Conservation (phyloP, 2,113 vertebrate species). For the Cricetomys ansorgei region DNA sequence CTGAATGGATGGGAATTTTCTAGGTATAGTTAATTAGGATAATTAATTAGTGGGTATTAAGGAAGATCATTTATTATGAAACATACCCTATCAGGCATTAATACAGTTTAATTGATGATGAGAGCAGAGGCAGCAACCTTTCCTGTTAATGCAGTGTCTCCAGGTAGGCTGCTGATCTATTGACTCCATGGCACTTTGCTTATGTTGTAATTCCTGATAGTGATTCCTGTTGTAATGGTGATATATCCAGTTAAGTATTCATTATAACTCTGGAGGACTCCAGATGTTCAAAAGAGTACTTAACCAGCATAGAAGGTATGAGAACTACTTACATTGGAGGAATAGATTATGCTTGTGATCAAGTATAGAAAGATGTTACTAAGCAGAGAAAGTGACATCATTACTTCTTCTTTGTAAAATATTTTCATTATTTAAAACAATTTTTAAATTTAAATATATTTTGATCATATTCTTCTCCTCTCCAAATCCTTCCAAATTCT, state of each 20-base stretch:
- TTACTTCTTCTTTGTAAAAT: background rate
- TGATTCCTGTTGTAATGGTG: conserved; percentile 67
- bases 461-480: background rate
- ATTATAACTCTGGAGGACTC: conserved; percentile 48
- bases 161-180: background rate
- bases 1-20: conserved; percentile 43
- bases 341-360: background rate
- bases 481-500: background rate
- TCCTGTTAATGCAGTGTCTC: background rate
- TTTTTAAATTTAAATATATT: background rate
- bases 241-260: conserved; percentile 60
- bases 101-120: conserved; percentile 56
- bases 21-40: conserved; percentile 49
- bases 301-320: conserved; percentile 50
- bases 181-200: conserved; percentile 8
- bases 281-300: conserved; percentile 59
- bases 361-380: background rate
- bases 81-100: background rate
- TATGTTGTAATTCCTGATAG: conserved; percentile 44
- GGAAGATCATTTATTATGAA: conserved; percentile 54
- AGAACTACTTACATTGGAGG: conserved; percentile 26
- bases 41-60: conserved; percentile 67
- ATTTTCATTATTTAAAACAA: background rate
- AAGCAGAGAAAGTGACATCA: background rate
- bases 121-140: conserved; percentile 23